Percentiles rank a stretch among this genome's conserved stretches.
These are phyloP conservation scores for Silvanus unidentatus DNA, from an alignment of 2,888 invertebrate species.

Conservation along the genomic window DNA sequence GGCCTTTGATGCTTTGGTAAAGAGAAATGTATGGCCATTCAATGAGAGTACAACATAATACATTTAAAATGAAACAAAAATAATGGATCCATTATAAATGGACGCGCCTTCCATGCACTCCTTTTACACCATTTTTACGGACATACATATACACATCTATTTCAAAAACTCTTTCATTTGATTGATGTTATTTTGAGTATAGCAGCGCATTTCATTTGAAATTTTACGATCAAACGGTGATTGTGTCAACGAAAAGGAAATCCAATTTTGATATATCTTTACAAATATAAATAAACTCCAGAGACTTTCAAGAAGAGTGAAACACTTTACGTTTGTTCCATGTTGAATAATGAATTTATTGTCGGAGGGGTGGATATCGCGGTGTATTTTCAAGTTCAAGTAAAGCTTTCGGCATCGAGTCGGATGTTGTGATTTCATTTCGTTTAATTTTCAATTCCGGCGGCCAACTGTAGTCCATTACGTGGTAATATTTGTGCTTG, in stretches of 20 bases:
- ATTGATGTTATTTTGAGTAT: too few relatives aligned
- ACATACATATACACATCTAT: too few relatives aligned
- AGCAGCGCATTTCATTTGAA: too few relatives aligned
- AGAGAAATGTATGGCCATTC: too few relatives aligned
- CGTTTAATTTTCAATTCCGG: conserved; percentile 37
- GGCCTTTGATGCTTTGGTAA: too few relatives aligned
- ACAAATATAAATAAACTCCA: neutral
- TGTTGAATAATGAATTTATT: neutral
- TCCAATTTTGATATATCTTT: too few relatives aligned
- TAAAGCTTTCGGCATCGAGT: conserved; percentile 30
- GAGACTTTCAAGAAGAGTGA: neutral
- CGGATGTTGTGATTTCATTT: conserved; percentile 29
- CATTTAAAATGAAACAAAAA: conserved; percentile 1
- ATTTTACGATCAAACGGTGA: too few relatives aligned
- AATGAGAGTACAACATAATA: neutral
- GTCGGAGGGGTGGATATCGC: conserved; percentile 30
- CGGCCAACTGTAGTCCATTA: conserved; percentile 46
- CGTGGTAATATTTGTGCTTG: conserved; percentile 53
- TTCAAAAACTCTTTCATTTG: too few relatives aligned
- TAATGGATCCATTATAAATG: conserved; percentile 5
- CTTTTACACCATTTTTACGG: neutral
- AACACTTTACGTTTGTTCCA: too few relatives aligned
- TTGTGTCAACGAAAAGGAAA: too few relatives aligned
- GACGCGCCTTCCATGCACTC: neutral
- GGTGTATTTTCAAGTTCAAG: conserved; percentile 33